phyloP scores from a whole-genome alignment of 2,888 invertebrate genomes.

The Cremastobaeus sp. region DNA sequence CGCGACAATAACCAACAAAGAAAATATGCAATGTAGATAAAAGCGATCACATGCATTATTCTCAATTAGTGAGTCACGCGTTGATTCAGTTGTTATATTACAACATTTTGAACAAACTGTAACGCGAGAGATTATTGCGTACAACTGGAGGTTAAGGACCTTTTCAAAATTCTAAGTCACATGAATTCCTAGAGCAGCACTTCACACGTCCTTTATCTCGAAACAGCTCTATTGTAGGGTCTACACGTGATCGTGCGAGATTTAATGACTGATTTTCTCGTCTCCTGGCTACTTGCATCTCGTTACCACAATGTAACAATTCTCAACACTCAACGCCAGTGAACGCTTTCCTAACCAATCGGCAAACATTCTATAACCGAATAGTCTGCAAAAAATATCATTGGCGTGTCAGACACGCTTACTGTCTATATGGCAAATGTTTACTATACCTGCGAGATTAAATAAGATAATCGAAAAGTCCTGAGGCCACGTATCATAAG shows the following conservation, averaged over 20 bases:
- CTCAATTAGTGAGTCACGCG: slow-evolving; percentile 12
- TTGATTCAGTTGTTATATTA: slow-evolving; percentile 30
- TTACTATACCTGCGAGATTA: too few species aligned
- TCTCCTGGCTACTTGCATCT: too few species aligned
- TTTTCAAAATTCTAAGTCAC: slow-evolving; percentile 37
- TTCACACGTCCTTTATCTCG: slow-evolving; percentile 17
- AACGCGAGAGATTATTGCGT: too few species aligned
- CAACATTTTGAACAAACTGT: slow-evolving; percentile 25
- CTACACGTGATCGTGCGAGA: slow-evolving; percentile 22
- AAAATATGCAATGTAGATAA: slow-evolving; percentile 14
- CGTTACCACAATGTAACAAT: too few species aligned
- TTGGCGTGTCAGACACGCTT: too few species aligned
- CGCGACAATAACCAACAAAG: background rate
- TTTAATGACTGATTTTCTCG: too few species aligned
- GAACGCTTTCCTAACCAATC: too few species aligned
- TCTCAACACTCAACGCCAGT: too few species aligned
- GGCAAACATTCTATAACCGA: too few species aligned
- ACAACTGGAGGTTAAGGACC: too few species aligned
- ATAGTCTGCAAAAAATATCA: too few species aligned
- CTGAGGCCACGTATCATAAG: slow-evolving; percentile 7
- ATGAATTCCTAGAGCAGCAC: slow-evolving; percentile 32
- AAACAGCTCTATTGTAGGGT: slow-evolving; percentile 35
- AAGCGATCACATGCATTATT: slow-evolving; percentile 2
- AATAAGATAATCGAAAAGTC: slow-evolving; percentile 16
- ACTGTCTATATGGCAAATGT: too few species aligned